Evolutionary conservation across 2,797 vertebrate species (phyloP).

Genomic region (Martes flavigula): DNA sequence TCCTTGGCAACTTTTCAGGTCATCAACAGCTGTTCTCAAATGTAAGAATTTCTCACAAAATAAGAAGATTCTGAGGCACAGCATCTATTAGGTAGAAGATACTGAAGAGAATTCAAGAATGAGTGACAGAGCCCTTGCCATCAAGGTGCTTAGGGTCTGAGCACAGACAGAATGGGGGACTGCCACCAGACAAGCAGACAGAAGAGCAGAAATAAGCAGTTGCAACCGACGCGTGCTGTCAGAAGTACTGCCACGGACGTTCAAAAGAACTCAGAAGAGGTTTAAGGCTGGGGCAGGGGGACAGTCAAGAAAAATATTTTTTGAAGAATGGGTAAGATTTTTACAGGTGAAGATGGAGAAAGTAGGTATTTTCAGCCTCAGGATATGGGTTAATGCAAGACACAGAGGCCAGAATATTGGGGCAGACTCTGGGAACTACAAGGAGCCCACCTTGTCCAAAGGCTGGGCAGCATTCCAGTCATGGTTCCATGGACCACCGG

Average conservation of each 20-base stretch:
- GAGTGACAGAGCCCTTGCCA: neutral
- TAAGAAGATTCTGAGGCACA: neutral
- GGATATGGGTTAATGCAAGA: neutral
- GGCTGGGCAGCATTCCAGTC: neutral
- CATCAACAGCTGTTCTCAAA: neutral
- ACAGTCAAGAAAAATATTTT: neutral
- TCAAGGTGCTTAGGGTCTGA: too few relatives aligned
- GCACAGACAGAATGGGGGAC: rapidly evolving
- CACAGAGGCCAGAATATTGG: neutral
- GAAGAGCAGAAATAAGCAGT: neutral
- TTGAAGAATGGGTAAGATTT: neutral
- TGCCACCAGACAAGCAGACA: neutral
- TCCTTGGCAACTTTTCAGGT: neutral
- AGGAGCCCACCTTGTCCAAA: neutral
- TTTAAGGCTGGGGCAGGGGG: rapidly evolving
- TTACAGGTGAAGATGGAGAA: neutral
- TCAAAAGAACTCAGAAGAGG: neutral
- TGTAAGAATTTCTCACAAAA: neutral
- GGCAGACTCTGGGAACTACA: neutral
- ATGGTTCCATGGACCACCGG: rapidly evolving
- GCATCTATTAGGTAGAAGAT: rapidly evolving
- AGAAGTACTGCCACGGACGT: neutral
- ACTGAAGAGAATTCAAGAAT: neutral
- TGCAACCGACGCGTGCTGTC: rapidly evolving
- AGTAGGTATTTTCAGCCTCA: neutral